Percentiles rank a stretch among this genome's conserved stretches.
Conservation (phyloP, 1,140 invertebrate genomes). For the Zaprionus kolodkinae region DNA sequence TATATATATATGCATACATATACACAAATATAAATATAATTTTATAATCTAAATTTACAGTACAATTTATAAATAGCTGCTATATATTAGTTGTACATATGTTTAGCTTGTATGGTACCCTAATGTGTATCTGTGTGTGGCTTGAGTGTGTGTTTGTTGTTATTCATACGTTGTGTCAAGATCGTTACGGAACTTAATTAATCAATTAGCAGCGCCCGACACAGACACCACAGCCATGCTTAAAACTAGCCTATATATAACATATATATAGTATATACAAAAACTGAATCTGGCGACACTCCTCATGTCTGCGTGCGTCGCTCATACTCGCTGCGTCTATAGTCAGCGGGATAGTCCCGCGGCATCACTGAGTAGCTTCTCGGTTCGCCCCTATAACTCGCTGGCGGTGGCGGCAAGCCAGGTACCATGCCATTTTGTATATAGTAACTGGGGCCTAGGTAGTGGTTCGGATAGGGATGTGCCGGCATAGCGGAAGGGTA, state of each 20-base stretch:
- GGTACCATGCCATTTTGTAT: constrained; percentile 70
- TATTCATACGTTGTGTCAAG: constrained; percentile 37
- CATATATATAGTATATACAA: constrained; percentile 57
- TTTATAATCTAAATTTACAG: constrained; percentile 51
- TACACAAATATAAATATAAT: constrained; percentile 3
- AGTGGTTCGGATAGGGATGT: constrained; percentile 70
- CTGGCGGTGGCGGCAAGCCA: constrained; percentile 53
- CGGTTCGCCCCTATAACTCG: constrained; percentile 66
- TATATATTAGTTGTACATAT: constrained; percentile 68
- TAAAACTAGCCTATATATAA: constrained; percentile 52
- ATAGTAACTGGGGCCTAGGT: constrained; percentile 76
- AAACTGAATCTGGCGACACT: constrained; percentile 11
- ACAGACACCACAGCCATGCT: constrained; percentile 51
- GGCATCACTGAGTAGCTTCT: constrained; percentile 76
- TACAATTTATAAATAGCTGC: constrained; percentile 69
- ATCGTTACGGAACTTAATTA: constrained; percentile 22
- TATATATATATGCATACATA: constrained; percentile 6
- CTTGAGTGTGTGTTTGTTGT: constrained; percentile 21
- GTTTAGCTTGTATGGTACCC: constrained; percentile 43
- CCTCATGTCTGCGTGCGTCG: constrained; percentile 75
- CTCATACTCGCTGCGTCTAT: constrained; percentile 85
- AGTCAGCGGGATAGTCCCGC: constrained; percentile 86
- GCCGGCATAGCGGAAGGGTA: constrained; percentile 65
- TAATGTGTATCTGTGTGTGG: constrained; percentile 35
- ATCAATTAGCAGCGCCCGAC: constrained; percentile 25